A percentile compares a stretch with the other conserved stretches of the same genome.
Conservation (phyloP, 2,113 vertebrate species). For the Hepsetus odoe region DNA sequence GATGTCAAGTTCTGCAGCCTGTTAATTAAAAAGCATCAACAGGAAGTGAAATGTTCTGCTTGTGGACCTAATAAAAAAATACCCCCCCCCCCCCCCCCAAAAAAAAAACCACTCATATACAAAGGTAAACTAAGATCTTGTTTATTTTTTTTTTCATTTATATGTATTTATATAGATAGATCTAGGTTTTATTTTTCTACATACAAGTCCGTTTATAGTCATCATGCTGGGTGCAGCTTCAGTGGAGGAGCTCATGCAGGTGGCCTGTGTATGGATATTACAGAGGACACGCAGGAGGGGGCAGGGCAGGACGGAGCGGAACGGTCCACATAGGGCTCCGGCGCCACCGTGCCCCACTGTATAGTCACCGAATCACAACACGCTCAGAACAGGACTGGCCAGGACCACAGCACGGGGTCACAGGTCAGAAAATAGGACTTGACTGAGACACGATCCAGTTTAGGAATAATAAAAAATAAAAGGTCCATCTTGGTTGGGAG, state of each 20-base stretch:
- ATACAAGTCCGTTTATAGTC: conserved; percentile 74
- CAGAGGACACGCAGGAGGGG: conserved; percentile 62
- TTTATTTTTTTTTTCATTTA: conserved; percentile 77
- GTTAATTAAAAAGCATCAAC: too few species aligned
- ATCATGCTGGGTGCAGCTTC: conserved; percentile 82
- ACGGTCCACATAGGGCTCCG: conserved; percentile 8
- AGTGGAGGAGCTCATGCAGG: conserved; percentile 78
- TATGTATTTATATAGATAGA: too few species aligned
- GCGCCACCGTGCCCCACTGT: conserved; percentile 43
- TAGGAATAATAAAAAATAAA: conserved; percentile 23
- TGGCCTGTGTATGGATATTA: conserved; percentile 65
- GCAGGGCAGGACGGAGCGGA: conserved; percentile 33
- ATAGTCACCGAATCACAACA: conserved; percentile 57
- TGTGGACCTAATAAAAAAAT: too few species aligned
- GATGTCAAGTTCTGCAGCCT: too few species aligned
- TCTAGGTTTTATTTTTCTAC: conserved; percentile 70
- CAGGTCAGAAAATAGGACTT: conserved; percentile 25
- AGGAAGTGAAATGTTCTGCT: too few species aligned
- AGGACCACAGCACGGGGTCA: conserved; percentile 46
- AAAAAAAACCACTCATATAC: conserved; percentile 61
- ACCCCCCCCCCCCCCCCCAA: too few species aligned
- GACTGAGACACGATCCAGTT: conserved; percentile 37
- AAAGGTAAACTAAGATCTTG: conserved; percentile 79
- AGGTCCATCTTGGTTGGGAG: conserved; percentile 49
- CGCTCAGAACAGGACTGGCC: conserved; percentile 40